These are phyloP conservation scores for Amiota minor DNA, from an alignment of 2,888 invertebrate species.

Conservation along the genomic window DNA sequence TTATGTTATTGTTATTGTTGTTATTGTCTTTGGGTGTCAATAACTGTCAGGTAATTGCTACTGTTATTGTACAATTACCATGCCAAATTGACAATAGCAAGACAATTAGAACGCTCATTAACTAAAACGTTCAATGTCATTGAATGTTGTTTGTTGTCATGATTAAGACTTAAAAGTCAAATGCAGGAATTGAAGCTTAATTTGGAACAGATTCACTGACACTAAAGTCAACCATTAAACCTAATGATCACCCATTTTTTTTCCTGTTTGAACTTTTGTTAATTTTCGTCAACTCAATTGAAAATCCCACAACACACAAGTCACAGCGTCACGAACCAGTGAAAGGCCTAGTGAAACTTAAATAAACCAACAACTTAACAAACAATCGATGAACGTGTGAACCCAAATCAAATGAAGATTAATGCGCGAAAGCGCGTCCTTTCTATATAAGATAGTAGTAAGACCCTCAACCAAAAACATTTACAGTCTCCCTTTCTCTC, in stretches of 20 bases:
- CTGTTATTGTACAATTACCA: constrained; percentile 50
- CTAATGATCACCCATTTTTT: no score
- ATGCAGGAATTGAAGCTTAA: constrained; percentile 50
- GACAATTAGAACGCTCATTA: constrained; percentile 51
- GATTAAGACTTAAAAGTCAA: constrained; percentile 11
- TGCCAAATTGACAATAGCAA: constrained; percentile 58
- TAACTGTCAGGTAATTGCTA: constrained; percentile 52
- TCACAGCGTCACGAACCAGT: no score
- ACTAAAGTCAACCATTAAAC: no score
- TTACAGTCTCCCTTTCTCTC: no score
- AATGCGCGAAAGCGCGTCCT: constrained; percentile 60
- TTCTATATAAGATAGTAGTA: neutral
- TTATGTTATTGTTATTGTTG: neutral
- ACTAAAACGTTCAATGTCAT: constrained; percentile 14
- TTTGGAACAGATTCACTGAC: constrained; percentile 10
- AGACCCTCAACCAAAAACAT: no score
- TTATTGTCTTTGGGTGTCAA: constrained; percentile 36
- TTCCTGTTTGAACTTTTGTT: constrained; percentile 45
- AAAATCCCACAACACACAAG: no score
- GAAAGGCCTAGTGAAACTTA: no score
- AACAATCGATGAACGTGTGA: constrained; percentile 16
- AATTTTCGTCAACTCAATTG: no score
- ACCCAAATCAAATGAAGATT: constrained; percentile 68
- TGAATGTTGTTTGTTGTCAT: neutral
- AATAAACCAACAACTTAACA: no score